These are phyloP conservation scores for Coptodon rendalli DNA, from an alignment of 2,113 vertebrate species.

Conservation along the genomic window DNA sequence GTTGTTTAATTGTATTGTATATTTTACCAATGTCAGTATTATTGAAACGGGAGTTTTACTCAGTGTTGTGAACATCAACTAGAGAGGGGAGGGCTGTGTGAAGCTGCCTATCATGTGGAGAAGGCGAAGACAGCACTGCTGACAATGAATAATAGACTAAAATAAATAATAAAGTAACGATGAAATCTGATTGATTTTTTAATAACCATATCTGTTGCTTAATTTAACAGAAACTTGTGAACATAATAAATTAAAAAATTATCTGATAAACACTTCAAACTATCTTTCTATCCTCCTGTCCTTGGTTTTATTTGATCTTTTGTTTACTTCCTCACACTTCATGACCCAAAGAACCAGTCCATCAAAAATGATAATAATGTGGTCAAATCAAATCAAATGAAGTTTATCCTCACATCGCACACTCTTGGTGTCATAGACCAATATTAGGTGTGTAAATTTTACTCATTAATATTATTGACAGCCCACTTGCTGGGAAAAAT, in stretches of 20 bases:
- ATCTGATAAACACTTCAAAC: neutral
- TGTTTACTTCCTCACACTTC: neutral
- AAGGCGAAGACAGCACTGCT: neutral
- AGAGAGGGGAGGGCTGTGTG: neutral
- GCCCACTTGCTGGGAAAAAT: neutral
- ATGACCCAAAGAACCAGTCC: neutral
- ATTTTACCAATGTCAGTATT: neutral
- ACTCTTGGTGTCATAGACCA: rapidly evolving
- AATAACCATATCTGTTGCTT: neutral
- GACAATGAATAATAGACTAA: neutral
- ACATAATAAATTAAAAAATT: neutral
- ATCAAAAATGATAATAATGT: neutral
- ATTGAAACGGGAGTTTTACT: neutral
- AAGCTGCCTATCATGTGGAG: neutral
- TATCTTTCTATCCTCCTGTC: neutral
- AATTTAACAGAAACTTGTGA: neutral
- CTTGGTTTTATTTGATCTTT: rapidly evolving
- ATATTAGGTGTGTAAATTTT: neutral
- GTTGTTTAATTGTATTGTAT: neutral
- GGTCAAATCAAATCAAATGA: neutral
- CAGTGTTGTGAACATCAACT: neutral
- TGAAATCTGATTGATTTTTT: neutral
- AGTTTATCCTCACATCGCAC: neutral
- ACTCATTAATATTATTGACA: neutral
- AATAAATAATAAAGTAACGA: neutral